Evolutionary conservation across 2,888 invertebrate species (phyloP).

Genomic region (Campaea margaritaria): DNA sequence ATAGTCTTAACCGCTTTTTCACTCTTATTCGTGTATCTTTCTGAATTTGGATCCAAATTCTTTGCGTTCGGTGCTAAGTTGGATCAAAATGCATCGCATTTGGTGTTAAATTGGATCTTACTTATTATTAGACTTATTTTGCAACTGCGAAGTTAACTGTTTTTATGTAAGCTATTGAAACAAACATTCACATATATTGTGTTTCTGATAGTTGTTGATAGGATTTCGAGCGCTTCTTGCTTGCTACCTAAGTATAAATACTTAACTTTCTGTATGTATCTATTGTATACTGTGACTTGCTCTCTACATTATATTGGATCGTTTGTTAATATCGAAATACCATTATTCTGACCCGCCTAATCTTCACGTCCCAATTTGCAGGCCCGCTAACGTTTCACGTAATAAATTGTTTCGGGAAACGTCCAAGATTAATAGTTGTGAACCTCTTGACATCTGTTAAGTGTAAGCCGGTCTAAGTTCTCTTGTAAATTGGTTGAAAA

Average conservation of each 20-base stretch:
- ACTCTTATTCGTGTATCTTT: too few species aligned
- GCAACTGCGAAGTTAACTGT: too few species aligned
- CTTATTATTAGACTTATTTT: too few species aligned
- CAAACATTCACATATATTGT: too few species aligned
- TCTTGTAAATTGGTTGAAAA: slow-evolving; percentile 58
- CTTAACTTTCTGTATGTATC: neutral
- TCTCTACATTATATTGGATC: slow-evolving; percentile 47
- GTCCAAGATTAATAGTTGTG: slow-evolving; percentile 79
- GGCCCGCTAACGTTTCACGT: slow-evolving; percentile 63
- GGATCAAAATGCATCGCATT: too few species aligned
- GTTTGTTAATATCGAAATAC: slow-evolving; percentile 62
- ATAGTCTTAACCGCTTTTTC: neutral
- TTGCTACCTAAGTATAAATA: neutral
- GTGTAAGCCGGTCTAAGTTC: slow-evolving; percentile 67
- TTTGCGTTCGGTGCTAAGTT: too few species aligned
- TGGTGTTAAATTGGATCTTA: too few species aligned
- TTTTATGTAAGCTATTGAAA: too few species aligned
- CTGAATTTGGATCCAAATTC: too few species aligned
- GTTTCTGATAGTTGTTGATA: too few species aligned
- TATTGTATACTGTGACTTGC: slow-evolving; percentile 4
- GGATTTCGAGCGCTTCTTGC: too few species aligned
- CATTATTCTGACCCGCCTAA: slow-evolving; percentile 65
- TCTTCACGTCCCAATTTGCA: slow-evolving; percentile 69
- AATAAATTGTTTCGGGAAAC: slow-evolving; percentile 80
- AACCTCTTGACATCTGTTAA: slow-evolving; percentile 69